Conservation (phyloP, 64 coral and sea anemone species). For the Astreopora myriophthalma region DNA sequence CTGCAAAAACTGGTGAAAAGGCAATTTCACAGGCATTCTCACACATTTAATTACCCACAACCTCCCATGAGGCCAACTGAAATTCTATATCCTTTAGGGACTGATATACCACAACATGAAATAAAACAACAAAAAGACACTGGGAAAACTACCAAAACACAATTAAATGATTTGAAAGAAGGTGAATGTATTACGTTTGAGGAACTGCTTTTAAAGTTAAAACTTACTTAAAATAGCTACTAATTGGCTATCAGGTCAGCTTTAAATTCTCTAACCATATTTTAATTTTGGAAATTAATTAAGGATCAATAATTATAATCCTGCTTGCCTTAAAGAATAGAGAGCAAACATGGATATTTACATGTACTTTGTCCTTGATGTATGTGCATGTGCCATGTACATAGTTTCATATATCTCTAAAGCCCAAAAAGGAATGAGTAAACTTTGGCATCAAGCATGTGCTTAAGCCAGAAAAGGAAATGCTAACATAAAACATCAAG, state of each 20-base stretch:
- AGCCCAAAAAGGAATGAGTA: conserved; percentile 57
- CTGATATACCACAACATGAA: not conserved
- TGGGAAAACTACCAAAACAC: not conserved
- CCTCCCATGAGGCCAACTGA: conserved; percentile 32
- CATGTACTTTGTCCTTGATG: conserved; percentile 20
- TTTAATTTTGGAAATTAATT: too few relatives aligned
- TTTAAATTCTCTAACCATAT: not conserved
- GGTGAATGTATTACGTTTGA: not conserved
- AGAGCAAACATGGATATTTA: not conserved
- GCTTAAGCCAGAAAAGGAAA: conserved; percentile 37
- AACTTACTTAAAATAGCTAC: not conserved
- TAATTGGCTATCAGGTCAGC: not conserved
- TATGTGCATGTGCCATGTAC: conserved; percentile 37
- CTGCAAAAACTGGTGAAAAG: conserved; percentile 29
- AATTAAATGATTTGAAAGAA: not conserved
- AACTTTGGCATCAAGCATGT: conserved; percentile 10
- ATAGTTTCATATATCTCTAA: conserved; percentile 36
- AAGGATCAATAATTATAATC: not conserved
- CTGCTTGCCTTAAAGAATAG: not conserved
- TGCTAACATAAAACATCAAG: conserved; percentile 20
- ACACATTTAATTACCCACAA: conserved; percentile 51
- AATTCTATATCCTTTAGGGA: conserved; percentile 2
- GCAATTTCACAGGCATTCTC: conserved; percentile 54
- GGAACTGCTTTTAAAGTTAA: not conserved
- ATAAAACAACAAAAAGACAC: not conserved